Conservation (phyloP, 2,113 vertebrate species). For the Apaloderma vittatum region DNA sequence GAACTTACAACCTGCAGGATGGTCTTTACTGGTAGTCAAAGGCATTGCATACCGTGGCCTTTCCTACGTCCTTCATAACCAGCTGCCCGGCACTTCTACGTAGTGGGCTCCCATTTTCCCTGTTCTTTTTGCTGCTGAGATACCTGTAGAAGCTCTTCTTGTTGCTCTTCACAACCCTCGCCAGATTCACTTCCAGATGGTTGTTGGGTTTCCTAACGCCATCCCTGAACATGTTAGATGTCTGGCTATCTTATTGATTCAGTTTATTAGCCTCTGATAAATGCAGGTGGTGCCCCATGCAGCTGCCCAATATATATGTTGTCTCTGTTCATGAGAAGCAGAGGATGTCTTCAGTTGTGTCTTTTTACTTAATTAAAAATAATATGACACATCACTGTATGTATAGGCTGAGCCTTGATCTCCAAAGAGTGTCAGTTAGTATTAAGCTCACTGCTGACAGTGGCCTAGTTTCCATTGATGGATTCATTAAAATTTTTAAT, state of each 20-base stretch:
- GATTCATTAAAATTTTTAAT: constrained; percentile 64
- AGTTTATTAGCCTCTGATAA: not conserved
- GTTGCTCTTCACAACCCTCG: not conserved
- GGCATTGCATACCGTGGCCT: not conserved
- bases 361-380: constrained; percentile 48
- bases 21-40: not conserved
- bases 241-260: not conserved
- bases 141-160: not conserved
- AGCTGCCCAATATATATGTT: not conserved
- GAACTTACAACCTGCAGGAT: not conserved
- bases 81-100: not conserved
- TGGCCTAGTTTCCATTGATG: constrained; percentile 53
- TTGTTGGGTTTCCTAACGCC: not conserved
- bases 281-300: not conserved
- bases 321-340: not conserved
- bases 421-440: constrained; percentile 49
- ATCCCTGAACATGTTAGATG: not conserved
- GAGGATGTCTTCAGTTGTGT: not conserved
- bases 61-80: not conserved
- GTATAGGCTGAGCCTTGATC: not conserved
- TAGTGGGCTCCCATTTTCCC: not conserved
- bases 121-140: not conserved
- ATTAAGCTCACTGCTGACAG: constrained; percentile 37
- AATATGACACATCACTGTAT: constrained; percentile 31
- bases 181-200: not conserved